Evolutionary conservation across 2,888 invertebrate species (phyloP).

Genomic region (Acanthococcus lagerstroemiae): DNA sequence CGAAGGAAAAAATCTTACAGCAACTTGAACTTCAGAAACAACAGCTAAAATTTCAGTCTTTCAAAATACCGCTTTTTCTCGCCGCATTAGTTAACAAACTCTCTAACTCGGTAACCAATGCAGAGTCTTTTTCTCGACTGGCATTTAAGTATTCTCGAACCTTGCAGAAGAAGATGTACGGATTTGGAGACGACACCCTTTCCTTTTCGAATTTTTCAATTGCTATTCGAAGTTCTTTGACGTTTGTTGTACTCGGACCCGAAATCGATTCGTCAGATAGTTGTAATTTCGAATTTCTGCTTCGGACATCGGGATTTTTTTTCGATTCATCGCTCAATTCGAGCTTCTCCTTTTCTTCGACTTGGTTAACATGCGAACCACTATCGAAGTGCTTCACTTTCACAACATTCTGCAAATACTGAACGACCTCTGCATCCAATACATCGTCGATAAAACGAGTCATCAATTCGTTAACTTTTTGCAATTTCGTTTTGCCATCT

Average conservation of each 20-base stretch:
- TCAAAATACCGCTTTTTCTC: background rate
- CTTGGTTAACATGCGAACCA: background rate
- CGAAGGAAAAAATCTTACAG: background rate
- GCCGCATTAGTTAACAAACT: background rate
- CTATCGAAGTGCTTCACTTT: constrained; percentile 12
- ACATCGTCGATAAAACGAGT: background rate
- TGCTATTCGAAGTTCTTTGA: background rate
- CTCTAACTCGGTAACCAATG: background rate
- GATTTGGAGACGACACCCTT: constrained; percentile 19
- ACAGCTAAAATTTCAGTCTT: constrained; percentile 10
- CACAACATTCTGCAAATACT: constrained; percentile 1
- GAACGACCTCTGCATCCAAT: background rate
- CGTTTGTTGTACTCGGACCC: background rate
- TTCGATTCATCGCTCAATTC: background rate
- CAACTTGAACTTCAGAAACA: background rate
- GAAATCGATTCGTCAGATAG: background rate
- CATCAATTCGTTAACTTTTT: constrained; percentile 7
- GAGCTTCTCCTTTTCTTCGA: too few relatives aligned
- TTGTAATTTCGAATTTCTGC: too few relatives aligned
- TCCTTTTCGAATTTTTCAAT: constrained; percentile 17
- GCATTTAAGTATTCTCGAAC: constrained; percentile 1
- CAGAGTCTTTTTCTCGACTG: background rate
- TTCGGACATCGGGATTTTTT: background rate
- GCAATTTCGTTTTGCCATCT: background rate
- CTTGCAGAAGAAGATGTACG: constrained; percentile 1